phyloP scores from a whole-genome alignment of 2,797 vertebrate species.

The Malacoraja senta region DNA sequence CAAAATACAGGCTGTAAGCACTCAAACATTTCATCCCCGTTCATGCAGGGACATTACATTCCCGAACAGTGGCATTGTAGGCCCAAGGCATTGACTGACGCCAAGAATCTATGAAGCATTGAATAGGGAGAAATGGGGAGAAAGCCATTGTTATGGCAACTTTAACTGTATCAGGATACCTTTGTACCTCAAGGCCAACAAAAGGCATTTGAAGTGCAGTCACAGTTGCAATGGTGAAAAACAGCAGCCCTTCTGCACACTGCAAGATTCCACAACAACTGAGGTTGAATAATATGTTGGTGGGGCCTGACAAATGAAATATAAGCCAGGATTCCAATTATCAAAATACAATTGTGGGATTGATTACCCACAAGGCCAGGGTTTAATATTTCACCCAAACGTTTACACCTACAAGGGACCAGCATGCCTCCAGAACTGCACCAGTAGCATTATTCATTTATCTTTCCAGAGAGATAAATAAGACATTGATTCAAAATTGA shows the following conservation, averaged over 20 bases:
- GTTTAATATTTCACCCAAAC: not conserved
- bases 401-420: too few species aligned
- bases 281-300: not conserved
- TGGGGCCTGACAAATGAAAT: not conserved
- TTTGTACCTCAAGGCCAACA: not conserved
- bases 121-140: not conserved
- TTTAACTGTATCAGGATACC: not conserved
- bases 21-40: not conserved
- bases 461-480: too few species aligned
- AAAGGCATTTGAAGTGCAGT: not conserved
- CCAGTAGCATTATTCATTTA: too few species aligned
- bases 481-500: too few species aligned
- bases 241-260: not conserved
- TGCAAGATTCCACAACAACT: not conserved
- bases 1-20: too few species aligned
- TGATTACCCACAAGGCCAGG: not conserved
- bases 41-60: not conserved
- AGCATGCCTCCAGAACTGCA: too few species aligned
- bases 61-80: not conserved
- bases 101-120: not conserved
- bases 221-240: not conserved
- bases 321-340: not conserved
- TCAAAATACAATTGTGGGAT: too few species aligned
- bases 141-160: not conserved
- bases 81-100: too few species aligned